Evolutionary conservation across 2,888 invertebrate species (phyloP).

Genomic region (Drosophila birchii): DNA sequence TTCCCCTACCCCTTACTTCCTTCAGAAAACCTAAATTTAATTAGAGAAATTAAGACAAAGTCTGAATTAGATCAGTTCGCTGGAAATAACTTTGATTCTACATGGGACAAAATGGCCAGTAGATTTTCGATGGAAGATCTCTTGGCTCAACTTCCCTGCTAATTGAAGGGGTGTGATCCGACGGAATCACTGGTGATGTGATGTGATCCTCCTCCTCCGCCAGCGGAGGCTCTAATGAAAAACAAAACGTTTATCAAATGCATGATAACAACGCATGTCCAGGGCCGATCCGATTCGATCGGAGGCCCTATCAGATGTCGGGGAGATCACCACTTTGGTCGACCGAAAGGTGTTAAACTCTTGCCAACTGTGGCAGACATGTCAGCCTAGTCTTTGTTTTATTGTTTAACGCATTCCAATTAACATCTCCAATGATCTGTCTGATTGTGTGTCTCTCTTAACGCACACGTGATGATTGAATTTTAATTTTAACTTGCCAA

Average conservation of each 20-base stretch:
- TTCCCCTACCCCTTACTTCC: neutral
- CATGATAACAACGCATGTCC: conserved; percentile 71
- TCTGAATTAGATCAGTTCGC: conserved; percentile 8
- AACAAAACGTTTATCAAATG: conserved; percentile 80
- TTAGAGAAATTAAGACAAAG: neutral
- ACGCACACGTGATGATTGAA: conserved; percentile 81
- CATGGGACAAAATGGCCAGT: conserved; percentile 2
- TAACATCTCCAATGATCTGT: conserved; percentile 68
- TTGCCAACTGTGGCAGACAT: conserved; percentile 63
- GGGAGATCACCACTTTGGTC: neutral
- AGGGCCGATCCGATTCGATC: conserved; percentile 2
- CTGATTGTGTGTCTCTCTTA: conserved; percentile 51
- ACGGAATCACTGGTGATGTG: neutral
- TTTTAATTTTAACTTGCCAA: conserved; percentile 70
- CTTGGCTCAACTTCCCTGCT: conserved; percentile 39
- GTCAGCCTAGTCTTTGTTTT: conserved; percentile 68
- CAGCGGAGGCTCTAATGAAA: conserved; percentile 52
- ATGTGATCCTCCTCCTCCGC: conserved; percentile 19
- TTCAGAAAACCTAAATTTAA: neutral
- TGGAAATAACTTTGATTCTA: conserved; percentile 1
- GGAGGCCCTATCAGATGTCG: conserved; percentile 19
- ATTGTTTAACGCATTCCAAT: conserved; percentile 80
- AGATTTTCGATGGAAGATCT: conserved; percentile 2
- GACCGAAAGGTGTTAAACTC: conserved; percentile 70
- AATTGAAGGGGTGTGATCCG: conserved; percentile 74